A percentile compares a stretch with the other conserved stretches of the same genome.
These are phyloP conservation scores for Equus przewalskii DNA, from an alignment of 2,113 vertebrate species.

Conservation along the genomic window DNA sequence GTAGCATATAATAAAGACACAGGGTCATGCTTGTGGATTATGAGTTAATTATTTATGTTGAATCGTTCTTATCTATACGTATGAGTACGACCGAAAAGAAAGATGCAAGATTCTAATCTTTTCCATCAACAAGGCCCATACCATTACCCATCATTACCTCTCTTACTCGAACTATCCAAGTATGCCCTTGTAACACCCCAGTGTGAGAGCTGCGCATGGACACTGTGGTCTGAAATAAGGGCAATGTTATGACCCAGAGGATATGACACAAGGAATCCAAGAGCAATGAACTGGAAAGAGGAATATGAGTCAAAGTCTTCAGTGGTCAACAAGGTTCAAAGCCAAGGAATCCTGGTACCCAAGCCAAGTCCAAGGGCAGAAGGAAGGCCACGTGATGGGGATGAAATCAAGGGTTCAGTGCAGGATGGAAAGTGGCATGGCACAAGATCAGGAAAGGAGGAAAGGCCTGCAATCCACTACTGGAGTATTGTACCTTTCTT, in stretches of 20 bases:
- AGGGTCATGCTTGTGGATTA: not conserved
- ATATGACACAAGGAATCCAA: not conserved
- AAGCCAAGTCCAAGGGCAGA: not conserved
- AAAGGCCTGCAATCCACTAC: not conserved
- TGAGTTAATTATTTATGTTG: not conserved
- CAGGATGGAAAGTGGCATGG: not conserved
- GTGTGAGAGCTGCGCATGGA: not conserved
- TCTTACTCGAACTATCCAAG: not conserved
- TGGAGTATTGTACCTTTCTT: not conserved
- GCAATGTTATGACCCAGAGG: not conserved
- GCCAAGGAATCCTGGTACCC: not conserved
- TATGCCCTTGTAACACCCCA: not conserved
- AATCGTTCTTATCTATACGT: not conserved
- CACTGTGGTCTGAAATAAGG: not conserved
- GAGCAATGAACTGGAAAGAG: not conserved
- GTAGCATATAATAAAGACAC: not conserved
- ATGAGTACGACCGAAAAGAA: not conserved
- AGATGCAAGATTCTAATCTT: not conserved
- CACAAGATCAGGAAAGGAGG: not conserved
- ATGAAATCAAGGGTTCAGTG: not conserved
- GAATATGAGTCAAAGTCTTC: not conserved
- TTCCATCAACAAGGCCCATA: not conserved
- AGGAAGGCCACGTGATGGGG: not conserved
- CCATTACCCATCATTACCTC: not conserved
- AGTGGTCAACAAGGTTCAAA: not conserved